These are phyloP conservation scores for Pharmacophagus antenor DNA, from an alignment of 2,888 invertebrate genomes.

Conservation along the genomic window DNA sequence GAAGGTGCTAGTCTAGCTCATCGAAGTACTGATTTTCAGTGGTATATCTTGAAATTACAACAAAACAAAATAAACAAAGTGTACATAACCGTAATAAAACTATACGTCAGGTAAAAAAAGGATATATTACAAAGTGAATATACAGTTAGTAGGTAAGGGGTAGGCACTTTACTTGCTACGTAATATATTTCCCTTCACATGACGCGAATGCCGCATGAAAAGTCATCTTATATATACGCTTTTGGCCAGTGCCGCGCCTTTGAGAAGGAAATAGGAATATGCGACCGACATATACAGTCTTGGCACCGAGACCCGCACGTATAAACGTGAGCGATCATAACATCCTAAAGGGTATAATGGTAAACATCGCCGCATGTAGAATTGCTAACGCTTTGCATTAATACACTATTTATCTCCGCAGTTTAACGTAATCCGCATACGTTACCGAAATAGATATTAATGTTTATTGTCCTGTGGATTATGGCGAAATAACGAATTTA, in stretches of 20 bases:
- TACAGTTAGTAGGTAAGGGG: slow-evolving; percentile 25
- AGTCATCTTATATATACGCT: slow-evolving; percentile 24
- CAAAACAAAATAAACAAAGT: neutral
- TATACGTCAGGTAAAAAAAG: slow-evolving; percentile 14
- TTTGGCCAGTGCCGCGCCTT: slow-evolving; percentile 15
- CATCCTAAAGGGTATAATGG: slow-evolving; percentile 19
- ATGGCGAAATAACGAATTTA: slow-evolving; percentile 10
- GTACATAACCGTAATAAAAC: slow-evolving; percentile 9
- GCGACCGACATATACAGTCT: slow-evolving; percentile 9
- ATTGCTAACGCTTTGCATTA: slow-evolving; percentile 27
- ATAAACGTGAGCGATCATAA: slow-evolving; percentile 23
- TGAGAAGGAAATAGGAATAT: slow-evolving; percentile 17
- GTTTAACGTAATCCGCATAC: slow-evolving; percentile 30
- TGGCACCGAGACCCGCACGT: slow-evolving; percentile 15
- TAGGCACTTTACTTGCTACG: slow-evolving; percentile 25
- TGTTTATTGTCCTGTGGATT: slow-evolving; percentile 22
- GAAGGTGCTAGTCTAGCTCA: too few relatives aligned
- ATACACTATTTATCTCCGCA: slow-evolving; percentile 26
- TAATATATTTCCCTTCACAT: slow-evolving; percentile 27
- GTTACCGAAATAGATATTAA: slow-evolving; percentile 26
- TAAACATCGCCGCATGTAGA: slow-evolving; percentile 17
- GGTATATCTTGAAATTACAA: neutral
- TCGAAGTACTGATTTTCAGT: too few relatives aligned
- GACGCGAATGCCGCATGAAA: slow-evolving; percentile 26
- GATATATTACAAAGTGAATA: slow-evolving; percentile 24